Evolutionary conservation across 2,113 vertebrate genomes (phyloP).

Genomic region (Anolis carolinensis): DNA sequence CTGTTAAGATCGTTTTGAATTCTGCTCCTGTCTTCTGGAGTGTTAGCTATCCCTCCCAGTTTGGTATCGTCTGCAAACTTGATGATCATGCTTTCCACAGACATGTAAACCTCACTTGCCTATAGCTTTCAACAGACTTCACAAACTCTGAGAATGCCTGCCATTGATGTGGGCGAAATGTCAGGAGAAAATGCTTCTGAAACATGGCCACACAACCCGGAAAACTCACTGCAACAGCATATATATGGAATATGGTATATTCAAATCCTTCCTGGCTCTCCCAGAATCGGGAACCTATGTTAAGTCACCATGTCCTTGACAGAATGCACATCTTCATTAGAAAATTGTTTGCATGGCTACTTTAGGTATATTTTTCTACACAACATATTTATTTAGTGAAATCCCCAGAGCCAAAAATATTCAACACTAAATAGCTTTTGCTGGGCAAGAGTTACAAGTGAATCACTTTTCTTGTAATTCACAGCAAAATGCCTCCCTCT

Average conservation of each 20-base stretch:
- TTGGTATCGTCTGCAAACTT: too few relatives aligned
- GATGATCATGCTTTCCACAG: too few relatives aligned
- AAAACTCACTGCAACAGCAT: too few relatives aligned
- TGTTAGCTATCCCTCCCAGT: too few relatives aligned
- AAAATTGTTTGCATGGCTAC: neutral
- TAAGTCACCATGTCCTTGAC: neutral
- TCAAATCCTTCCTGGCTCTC: neutral
- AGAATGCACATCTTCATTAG: neutral
- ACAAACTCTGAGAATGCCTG: too few relatives aligned
- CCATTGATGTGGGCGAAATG: too few relatives aligned
- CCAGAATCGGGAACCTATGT: neutral
- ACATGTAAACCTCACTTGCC: too few relatives aligned
- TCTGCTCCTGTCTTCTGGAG: too few relatives aligned
- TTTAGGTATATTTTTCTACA: neutral
- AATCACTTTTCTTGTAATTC: neutral
- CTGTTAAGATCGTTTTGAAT: too few relatives aligned
- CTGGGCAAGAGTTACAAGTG: neutral
- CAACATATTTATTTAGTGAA: slow-evolving; percentile 7
- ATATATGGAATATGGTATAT: neutral
- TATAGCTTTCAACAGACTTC: too few relatives aligned
- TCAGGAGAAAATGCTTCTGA: too few relatives aligned
- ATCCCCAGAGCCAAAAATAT: neutral
- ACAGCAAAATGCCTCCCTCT: neutral
- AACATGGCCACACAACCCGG: too few relatives aligned
- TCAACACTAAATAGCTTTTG: slow-evolving; percentile 7